phyloP scores from a whole-genome alignment of 2,113 vertebrate genomes.

The Gambusia affinis region DNA sequence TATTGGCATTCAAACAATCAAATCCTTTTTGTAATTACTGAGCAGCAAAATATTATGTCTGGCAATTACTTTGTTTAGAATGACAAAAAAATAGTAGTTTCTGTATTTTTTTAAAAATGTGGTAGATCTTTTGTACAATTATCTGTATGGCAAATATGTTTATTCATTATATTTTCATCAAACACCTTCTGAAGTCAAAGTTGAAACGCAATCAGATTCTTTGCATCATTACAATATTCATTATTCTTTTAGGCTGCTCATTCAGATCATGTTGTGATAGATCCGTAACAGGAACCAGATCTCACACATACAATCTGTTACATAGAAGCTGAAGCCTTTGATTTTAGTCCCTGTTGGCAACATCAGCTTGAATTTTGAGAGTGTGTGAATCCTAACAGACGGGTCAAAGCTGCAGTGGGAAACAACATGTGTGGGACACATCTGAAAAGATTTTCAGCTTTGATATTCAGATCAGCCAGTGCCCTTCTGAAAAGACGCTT shows the following conservation, averaged over 20 bases:
- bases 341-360: not conserved
- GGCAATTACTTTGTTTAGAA: too few relatives aligned
- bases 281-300: not conserved
- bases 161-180: too few relatives aligned
- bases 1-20: too few relatives aligned
- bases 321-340: not conserved
- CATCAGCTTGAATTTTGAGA: not conserved
- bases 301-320: not conserved
- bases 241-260: not conserved
- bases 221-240: not conserved
- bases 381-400: not conserved
- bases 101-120: too few relatives aligned
- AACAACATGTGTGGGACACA: not conserved
- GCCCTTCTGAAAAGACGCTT: slow-evolving; percentile 36
- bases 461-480: slow-evolving; percentile 70
- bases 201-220: not conserved
- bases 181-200: not conserved
- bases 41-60: too few relatives aligned
- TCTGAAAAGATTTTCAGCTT: slow-evolving; percentile 33
- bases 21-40: too few relatives aligned
- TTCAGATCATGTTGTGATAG: not conserved
- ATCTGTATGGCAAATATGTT: too few relatives aligned
- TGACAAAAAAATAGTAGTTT: too few relatives aligned
- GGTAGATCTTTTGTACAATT: too few relatives aligned
- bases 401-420: not conserved